phyloP scores from a whole-genome alignment of 2,797 vertebrate species.

The Dromococcyx pavoninus region DNA sequence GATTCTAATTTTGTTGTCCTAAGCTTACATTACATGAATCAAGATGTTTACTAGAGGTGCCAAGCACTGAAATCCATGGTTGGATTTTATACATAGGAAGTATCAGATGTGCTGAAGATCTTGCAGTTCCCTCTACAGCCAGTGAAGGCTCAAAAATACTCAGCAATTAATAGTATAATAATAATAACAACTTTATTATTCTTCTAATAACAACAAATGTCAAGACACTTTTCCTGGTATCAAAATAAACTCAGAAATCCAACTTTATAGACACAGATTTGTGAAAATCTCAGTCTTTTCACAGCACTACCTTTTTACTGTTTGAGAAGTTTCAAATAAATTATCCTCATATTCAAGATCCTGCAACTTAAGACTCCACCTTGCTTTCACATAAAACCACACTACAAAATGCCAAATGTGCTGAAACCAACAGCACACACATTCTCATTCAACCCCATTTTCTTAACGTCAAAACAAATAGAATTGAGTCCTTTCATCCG shows the following conservation, averaged over 20 bases:
- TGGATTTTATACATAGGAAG: slow-evolving; percentile 18
- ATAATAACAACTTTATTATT: neutral
- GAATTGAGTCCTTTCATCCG: neutral
- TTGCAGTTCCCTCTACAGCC: neutral
- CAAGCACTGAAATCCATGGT: neutral
- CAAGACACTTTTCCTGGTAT: neutral
- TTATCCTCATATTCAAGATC: neutral
- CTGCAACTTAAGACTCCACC: neutral
- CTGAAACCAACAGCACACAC: neutral
- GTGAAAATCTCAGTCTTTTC: neutral
- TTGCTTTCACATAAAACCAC: neutral
- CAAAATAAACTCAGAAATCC: neutral
- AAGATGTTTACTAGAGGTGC: slow-evolving; percentile 25
- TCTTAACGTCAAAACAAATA: neutral
- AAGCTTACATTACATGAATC: slow-evolving; percentile 4
- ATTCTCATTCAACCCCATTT: neutral
- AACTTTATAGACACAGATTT: neutral
- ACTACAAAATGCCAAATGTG: neutral
- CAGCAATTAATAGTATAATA: neutral
- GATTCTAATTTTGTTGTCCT: slow-evolving; percentile 29
- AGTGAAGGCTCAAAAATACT: neutral
- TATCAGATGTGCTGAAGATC: neutral
- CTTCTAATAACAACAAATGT: neutral
- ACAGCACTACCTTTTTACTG: neutral
- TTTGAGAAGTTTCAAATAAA: neutral